A percentile compares a stretch with the other conserved stretches of the same genome.
These are phyloP conservation scores for Oceanodroma tethys DNA, from an alignment of 2,113 vertebrate species.

Conservation along the genomic window DNA sequence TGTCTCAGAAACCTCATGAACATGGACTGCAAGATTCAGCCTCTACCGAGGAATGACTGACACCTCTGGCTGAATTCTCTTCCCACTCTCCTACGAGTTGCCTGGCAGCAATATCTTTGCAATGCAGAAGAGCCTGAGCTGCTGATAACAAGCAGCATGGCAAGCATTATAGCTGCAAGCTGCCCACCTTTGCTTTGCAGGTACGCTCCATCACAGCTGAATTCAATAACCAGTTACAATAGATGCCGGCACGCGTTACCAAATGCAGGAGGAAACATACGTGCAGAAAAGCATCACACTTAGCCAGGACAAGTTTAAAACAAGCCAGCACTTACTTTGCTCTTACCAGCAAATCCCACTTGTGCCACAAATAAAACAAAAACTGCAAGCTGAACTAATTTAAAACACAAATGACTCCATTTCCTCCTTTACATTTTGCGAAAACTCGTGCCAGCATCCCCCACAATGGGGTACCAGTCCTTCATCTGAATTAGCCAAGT, in stretches of 20 bases:
- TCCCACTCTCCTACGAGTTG: conserved; percentile 35
- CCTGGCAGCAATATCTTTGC: conserved; percentile 50
- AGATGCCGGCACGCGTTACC: not conserved
- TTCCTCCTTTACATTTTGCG: not conserved
- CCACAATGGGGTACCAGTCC: not conserved
- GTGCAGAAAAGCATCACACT: fast-evolving
- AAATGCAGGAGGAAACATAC: not conserved
- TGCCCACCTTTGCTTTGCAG: not conserved
- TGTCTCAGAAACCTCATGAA: not conserved
- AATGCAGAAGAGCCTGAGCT: not conserved
- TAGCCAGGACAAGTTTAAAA: not conserved
- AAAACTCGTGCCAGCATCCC: not conserved
- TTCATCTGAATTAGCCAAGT: not conserved
- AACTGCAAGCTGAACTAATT: not conserved
- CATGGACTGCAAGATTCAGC: not conserved
- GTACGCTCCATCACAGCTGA: not conserved
- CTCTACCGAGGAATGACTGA: not conserved
- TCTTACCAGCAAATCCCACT: conserved; percentile 1
- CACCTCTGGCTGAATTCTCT: conserved; percentile 6
- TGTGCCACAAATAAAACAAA: not conserved
- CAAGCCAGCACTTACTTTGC: not conserved
- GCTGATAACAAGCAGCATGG: not conserved
- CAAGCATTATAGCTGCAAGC: not conserved
- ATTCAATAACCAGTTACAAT: not conserved
- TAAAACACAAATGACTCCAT: not conserved